These are phyloP conservation scores for Meandrusa payeni DNA, from an alignment of 2,888 invertebrate species.

Conservation along the genomic window DNA sequence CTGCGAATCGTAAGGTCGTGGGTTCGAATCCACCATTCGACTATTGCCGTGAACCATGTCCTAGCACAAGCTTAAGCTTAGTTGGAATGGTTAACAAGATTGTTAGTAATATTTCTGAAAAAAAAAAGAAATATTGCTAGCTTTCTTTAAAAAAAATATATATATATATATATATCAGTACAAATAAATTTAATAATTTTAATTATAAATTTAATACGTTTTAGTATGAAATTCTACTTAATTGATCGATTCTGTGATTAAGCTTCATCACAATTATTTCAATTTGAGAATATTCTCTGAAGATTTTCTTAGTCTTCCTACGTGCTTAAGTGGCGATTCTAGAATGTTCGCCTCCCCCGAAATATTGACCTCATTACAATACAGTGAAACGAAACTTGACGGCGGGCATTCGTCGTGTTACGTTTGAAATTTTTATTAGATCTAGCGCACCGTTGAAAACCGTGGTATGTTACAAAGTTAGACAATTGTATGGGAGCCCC, in stretches of 20 bases:
- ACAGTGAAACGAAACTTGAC: slow-evolving; percentile 41
- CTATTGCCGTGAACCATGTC: no score
- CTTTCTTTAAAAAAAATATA: no score
- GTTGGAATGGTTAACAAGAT: no score
- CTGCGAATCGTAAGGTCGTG: no score
- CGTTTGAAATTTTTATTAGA: slow-evolving; percentile 69
- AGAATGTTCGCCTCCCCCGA: slow-evolving; percentile 16
- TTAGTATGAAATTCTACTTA: slow-evolving; percentile 1
- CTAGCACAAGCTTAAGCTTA: no score
- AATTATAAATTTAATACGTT: neutral
- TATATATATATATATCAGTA: no score
- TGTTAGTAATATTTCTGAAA: no score
- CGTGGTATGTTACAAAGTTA: slow-evolving; percentile 73
- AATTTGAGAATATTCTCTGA: neutral
- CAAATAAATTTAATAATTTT: no score
- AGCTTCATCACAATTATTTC: slow-evolving; percentile 8
- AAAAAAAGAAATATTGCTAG: no score
- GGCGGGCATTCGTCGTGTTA: slow-evolving; percentile 41
- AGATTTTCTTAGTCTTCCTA: slow-evolving; percentile 21
- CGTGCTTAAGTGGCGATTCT: slow-evolving; percentile 26
- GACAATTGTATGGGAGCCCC: slow-evolving; percentile 78
- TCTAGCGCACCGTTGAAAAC: slow-evolving; percentile 63
- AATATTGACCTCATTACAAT: slow-evolving; percentile 28
- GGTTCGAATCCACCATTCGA: no score
- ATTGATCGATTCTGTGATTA: slow-evolving; percentile 1